A percentile compares a stretch with the other conserved stretches of the same genome.
These are phyloP conservation scores for Melanerpes aurifrons DNA, from an alignment of 2,113 vertebrate species.

Conservation along the genomic window DNA sequence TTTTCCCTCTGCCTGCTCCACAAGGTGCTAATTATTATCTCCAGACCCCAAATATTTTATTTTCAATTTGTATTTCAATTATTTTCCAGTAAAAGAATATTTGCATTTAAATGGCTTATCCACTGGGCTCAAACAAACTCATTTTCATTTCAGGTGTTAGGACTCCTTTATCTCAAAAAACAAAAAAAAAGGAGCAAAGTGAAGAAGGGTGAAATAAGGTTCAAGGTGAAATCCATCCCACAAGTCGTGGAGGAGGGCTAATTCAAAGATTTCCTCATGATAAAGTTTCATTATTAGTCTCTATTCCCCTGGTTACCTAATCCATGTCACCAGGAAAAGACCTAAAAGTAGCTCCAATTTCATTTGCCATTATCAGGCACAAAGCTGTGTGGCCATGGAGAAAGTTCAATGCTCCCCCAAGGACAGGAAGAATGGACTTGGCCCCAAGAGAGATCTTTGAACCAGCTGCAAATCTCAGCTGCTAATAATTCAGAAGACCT, in stretches of 20 bases:
- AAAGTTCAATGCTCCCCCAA: background rate
- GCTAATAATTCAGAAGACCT: background rate
- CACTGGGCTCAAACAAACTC: constrained; percentile 13
- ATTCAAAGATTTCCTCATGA: constrained; percentile 28
- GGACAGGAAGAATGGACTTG: background rate
- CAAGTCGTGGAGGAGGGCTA: background rate
- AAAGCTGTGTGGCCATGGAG: background rate
- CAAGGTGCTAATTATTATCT: constrained; percentile 24
- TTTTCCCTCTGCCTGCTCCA: background rate
- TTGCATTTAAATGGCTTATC: constrained; percentile 45
- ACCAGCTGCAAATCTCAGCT: background rate
- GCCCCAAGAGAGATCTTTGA: background rate
- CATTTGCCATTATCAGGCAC: background rate
- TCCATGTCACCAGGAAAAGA: background rate
- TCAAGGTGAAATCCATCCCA: constrained; percentile 46
- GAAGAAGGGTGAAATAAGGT: background rate
- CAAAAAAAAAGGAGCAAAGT: background rate
- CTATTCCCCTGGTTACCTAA: background rate
- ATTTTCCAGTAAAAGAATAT: constrained; percentile 26
- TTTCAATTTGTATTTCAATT: constrained; percentile 29
- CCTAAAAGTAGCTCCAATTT: background rate
- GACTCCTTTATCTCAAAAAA: background rate
- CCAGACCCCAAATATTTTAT: background rate
- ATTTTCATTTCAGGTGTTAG: constrained; percentile 19
- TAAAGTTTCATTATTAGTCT: constrained; percentile 23